Evolutionary conservation across 2,113 vertebrate species (phyloP).

Genomic region (Otocyon megalotis): DNA sequence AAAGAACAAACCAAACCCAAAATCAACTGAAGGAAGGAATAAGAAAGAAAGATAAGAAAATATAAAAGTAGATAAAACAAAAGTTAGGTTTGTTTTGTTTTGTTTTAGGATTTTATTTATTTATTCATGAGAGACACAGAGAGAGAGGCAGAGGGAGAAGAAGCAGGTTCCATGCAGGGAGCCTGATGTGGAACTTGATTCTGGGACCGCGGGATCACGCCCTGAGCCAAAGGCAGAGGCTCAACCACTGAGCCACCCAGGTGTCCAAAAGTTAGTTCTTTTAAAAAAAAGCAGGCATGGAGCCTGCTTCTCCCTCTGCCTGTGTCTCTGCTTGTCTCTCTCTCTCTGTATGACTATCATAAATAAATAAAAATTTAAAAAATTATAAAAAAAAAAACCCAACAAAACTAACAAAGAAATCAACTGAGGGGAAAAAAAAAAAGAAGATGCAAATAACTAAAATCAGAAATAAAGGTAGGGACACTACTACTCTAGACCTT

Average conservation of each 20-base stretch:
- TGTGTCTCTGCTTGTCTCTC: no score
- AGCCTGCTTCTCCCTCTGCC: no score
- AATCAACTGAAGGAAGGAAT: neutral
- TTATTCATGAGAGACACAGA: no score
- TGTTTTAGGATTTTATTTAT: no score
- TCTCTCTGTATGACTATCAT: no score
- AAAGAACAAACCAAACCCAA: slow-evolving; percentile 29
- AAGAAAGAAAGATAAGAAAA: neutral
- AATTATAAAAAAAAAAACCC: neutral
- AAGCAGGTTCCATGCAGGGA: no score
- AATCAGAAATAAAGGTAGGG: neutral
- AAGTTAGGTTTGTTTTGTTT: neutral
- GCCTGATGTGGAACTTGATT: no score
- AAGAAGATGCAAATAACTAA: neutral
- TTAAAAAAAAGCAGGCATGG: slow-evolving; percentile 2
- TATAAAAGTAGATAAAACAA: slow-evolving; percentile 17
- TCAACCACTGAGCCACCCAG: no score
- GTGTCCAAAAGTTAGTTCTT: neutral
- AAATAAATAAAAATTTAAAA: no score
- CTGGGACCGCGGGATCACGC: no score
- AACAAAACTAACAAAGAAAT: neutral
- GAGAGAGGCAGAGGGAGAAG: no score
- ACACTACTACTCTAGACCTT: neutral
- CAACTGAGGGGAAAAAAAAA: neutral
- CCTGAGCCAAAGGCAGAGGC: no score